Evolutionary conservation across 1,140 invertebrate genomes (phyloP), one percentile per base, ranked within the genome.

Genomic region (Neotoxoptera formosana): DNA sequence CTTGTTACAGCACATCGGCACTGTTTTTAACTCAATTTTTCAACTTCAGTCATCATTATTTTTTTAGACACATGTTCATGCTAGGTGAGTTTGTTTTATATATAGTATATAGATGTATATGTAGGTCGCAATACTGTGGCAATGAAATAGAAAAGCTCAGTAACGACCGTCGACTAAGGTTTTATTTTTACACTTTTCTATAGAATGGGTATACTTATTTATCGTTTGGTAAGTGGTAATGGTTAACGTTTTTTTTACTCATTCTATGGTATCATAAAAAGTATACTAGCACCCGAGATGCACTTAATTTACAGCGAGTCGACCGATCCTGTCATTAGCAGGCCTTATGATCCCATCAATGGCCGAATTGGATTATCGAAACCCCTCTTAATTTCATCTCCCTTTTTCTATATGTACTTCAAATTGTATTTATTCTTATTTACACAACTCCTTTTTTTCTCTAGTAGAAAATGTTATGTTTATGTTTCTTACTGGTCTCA

Each of bases 281-380:
- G 47, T 25, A 84, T 48, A 51, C 67, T 30, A 53, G 34, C 25
- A 83, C 47, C 47, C 45, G 47, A 84, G 48, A 84, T 81, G 47
- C 47, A 83, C 81, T 92, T 92, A 91, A 91, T 91, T 81, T 91
- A 91, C 90, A 21, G 60, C 20, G 48, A 34, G 76, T 83, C n/a
- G 91, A 84, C 91, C 91, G 91, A 84, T 84, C 30, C 91, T 92
- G 91, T 92, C 91, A 92, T 92, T 92, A 92, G 76, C 91, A 92
- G 76, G 34, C 34, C 81, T 53, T 84, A 84, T 84, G 76, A 84
- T 83, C 91, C 81, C 81, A 92, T 92, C 91, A 92, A 92, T 92
- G 91, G n/a, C 34, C 48, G 7, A 84, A 92, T 53, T n/a, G 47
- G n/a, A 92, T 53, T 92, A 92, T 92, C 91, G 34, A 84, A 81